phyloP scores from a whole-genome alignment of 2,888 invertebrate species.

The Caenorhabditis sp. region DNA sequence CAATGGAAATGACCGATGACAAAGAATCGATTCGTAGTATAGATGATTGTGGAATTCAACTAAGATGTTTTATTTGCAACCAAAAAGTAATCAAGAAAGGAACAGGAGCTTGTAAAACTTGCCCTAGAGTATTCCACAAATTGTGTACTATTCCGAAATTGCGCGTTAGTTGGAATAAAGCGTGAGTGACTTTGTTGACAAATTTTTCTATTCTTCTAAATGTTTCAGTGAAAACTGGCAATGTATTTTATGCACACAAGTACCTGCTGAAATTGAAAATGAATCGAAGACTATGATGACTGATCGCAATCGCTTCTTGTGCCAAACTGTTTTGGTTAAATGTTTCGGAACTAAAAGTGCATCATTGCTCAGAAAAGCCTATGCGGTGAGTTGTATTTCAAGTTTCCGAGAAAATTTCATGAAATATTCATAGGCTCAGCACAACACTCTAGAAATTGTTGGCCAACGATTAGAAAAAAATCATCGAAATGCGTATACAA shows the following conservation, averaged over 20 bases:
- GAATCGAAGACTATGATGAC: constrained; percentile 3
- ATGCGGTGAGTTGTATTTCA: constrained; percentile 7
- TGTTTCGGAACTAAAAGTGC: not conserved
- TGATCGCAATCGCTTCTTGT: not conserved
- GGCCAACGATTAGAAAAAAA: not conserved
- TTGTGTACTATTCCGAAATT: constrained; percentile 2
- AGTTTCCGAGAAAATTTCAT: no score
- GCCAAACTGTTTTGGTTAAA: not conserved
- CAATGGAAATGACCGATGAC: not conserved
- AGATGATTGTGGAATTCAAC: constrained; percentile 1
- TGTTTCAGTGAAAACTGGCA: constrained; percentile 5
- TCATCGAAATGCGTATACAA: not conserved
- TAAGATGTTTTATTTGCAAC: constrained; percentile 1
- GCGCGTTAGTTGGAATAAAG: not conserved
- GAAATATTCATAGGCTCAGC: not conserved
- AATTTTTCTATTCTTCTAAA: not conserved
- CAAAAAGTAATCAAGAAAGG: not conserved
- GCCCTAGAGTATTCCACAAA: constrained; percentile 5
- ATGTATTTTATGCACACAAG: not conserved
- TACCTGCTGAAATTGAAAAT: not conserved
- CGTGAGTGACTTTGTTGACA: not conserved
- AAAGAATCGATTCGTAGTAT: not conserved
- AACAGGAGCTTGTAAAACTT: constrained; percentile 3
- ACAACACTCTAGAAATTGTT: constrained; percentile 1
- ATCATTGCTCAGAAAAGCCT: not conserved